Evolutionary conservation across 2,888 invertebrate species (phyloP).

Genomic region (Zaprionus bogoriensis): DNA sequence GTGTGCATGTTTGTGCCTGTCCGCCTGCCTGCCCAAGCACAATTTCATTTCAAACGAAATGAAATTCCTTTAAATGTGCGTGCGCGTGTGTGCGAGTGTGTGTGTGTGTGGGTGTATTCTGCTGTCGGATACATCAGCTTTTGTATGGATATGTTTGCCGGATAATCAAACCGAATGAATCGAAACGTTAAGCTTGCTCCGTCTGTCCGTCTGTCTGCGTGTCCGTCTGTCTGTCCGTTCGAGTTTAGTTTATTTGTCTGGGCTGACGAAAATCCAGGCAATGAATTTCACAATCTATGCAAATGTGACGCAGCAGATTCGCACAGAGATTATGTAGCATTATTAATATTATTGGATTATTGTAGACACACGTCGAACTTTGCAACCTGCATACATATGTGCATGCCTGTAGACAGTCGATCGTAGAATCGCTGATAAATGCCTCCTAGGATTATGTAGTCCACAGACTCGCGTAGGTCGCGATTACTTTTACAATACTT

Average conservation of each 20-base stretch:
- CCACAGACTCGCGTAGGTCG: no score
- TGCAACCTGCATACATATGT: background rate
- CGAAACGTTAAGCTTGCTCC: conserved; percentile 3
- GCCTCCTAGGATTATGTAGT: no score
- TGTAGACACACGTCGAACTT: background rate
- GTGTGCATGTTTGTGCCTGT: conserved; percentile 7
- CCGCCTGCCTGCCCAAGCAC: background rate
- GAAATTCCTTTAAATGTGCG: conserved; percentile 43
- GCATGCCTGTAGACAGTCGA: background rate
- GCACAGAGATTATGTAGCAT: conserved; percentile 1
- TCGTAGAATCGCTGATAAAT: background rate
- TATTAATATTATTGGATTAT: conserved; percentile 1
- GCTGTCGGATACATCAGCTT: conserved; percentile 59
- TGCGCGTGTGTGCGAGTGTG: background rate
- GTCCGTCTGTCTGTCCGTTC: background rate
- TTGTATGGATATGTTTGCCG: conserved; percentile 43
- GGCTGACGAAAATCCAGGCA: conserved; percentile 17
- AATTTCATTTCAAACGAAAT: conserved; percentile 55
- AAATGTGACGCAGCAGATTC: conserved; percentile 35
- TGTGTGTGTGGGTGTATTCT: conserved; percentile 5
- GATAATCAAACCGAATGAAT: conserved; percentile 34
- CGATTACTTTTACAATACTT: no score
- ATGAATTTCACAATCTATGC: conserved; percentile 54
- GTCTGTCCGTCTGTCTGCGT: background rate
- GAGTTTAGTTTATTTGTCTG: conserved; percentile 1